Percentiles rank a stretch among this genome's conserved stretches.
Evolutionary conservation across 2,888 invertebrate species (phyloP).

Genomic region (Ceratothoa steindachneri): DNA sequence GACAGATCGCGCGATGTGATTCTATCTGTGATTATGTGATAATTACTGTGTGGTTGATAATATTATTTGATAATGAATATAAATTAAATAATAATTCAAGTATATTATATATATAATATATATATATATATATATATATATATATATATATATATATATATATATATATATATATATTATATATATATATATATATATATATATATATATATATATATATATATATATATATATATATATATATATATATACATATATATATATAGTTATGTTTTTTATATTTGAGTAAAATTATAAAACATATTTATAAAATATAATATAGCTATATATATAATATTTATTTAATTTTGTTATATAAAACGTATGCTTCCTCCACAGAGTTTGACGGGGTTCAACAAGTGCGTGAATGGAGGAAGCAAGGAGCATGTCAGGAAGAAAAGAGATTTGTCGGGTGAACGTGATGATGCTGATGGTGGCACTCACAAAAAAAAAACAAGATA

Average conservation of each 20-base stretch:
- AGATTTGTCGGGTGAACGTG: neutral
- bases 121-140: neutral
- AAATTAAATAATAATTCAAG: neutral
- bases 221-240: neutral
- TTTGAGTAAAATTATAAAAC: neutral
- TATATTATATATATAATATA: neutral
- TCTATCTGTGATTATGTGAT: no score
- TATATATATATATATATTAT: neutral
- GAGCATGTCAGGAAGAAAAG: no score
- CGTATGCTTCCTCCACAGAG: no score
- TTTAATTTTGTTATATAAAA: no score
- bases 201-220: neutral
- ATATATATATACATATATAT: neutral
- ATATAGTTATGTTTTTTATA: no score
- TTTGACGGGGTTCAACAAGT: neutral
- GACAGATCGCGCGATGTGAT: no score
- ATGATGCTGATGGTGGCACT: no score
- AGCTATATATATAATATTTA: neutral
- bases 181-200: neutral
- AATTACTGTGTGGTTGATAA: no score
- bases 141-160: neutral
- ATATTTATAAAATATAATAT: neutral
- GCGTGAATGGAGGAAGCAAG: neutral
- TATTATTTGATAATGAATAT: no score
- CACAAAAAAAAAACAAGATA: neutral